phyloP scores from a whole-genome alignment of 2,113 vertebrate genomes.

The Neopipo cinnamomea region DNA sequence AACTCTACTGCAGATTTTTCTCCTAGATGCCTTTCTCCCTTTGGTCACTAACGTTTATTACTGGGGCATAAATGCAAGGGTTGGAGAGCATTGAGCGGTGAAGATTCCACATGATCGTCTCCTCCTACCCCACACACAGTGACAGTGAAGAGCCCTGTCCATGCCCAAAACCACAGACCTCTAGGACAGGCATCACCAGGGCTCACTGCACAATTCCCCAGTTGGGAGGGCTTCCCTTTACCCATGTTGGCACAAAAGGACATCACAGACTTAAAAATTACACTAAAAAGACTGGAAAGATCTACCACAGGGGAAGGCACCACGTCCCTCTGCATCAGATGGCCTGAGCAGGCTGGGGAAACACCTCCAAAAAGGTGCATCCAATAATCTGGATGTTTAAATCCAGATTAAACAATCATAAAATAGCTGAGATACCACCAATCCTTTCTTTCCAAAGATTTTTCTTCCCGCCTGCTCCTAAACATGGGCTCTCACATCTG shows the following conservation, averaged over 20 bases:
- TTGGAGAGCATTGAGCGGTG: background rate
- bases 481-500: background rate
- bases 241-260: rapidly evolving
- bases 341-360: background rate
- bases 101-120: rapidly evolving
- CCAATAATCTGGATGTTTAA: too few species aligned
- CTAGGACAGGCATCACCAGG: background rate
- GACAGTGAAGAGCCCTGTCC: background rate
- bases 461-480: background rate
- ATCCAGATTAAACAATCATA: background rate
- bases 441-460: background rate
- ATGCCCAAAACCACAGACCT: background rate
- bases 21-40: background rate
- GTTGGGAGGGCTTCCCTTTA: background rate
- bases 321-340: background rate
- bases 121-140: background rate
- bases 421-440: background rate
- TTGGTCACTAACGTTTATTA: background rate
- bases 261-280: background rate
- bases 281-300: background rate
- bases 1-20: background rate
- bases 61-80: background rate
- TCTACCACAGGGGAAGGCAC: background rate
- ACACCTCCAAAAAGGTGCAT: background rate
- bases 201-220: background rate